Evolutionary conservation across 2,888 invertebrate species (phyloP).

Genomic region (Linhomoeus sp.): DNA sequence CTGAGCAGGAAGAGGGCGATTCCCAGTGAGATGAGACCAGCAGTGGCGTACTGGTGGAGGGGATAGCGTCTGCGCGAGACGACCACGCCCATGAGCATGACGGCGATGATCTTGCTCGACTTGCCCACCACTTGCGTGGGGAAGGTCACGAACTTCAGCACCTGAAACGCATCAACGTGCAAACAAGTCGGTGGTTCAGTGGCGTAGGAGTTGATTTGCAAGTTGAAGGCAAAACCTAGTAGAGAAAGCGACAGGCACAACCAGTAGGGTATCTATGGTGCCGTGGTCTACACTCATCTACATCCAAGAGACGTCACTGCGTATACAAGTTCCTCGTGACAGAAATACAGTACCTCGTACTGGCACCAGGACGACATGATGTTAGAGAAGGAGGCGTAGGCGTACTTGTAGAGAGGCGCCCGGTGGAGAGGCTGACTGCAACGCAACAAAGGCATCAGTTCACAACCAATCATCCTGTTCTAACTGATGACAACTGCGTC

Average conservation of each 20-base stretch:
- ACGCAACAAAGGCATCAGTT: too few species aligned
- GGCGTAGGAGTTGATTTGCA: too few species aligned
- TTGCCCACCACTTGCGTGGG: conserved; percentile 73
- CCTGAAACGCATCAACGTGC: too few species aligned
- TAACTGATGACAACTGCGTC: too few species aligned
- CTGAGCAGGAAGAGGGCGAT: conserved; percentile 69
- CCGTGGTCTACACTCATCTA: too few species aligned
- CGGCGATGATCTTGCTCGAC: conserved; percentile 91
- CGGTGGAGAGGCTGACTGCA: conserved; percentile 44
- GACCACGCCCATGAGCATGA: conserved; percentile 92
- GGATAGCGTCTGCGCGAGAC: conserved; percentile 42
- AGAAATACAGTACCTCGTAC: conserved; percentile 92
- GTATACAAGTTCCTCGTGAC: too few species aligned
- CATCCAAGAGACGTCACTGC: too few species aligned
- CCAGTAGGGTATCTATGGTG: too few species aligned
- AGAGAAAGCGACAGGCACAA: too few species aligned
- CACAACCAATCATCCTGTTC: too few species aligned
- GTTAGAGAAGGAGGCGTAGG: conserved; percentile 85
- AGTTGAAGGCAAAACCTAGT: too few species aligned
- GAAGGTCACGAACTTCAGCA: conserved; percentile 93
- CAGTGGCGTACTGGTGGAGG: conserved; percentile 73
- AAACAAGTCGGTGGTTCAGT: too few species aligned
- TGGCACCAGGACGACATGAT: conserved; percentile 98
- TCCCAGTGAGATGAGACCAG: conserved; percentile 66
- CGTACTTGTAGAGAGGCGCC: conserved; percentile 79